These are phyloP conservation scores for Syngnathus floridae DNA, from an alignment of 2,113 vertebrate species.

Conservation along the genomic window DNA sequence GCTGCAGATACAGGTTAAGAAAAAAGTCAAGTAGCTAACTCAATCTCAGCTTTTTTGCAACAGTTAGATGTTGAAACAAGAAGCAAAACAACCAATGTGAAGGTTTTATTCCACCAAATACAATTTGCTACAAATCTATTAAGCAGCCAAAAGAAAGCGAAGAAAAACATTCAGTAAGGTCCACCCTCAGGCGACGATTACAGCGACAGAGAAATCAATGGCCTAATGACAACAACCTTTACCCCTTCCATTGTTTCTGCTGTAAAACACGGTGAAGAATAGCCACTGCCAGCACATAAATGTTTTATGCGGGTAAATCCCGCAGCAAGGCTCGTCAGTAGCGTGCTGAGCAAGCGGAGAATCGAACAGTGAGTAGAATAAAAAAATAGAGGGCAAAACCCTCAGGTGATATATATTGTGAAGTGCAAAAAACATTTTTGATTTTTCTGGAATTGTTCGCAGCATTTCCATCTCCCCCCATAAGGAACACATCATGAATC, in stretches of 20 bases:
- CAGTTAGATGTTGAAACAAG: constrained; percentile 14
- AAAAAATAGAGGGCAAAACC: neutral
- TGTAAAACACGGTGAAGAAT: constrained; percentile 26
- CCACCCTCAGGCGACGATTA: constrained; percentile 24
- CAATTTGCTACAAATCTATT: constrained; percentile 14
- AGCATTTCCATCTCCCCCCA: too few species aligned
- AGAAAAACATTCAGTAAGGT: constrained; percentile 23
- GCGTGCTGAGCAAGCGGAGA: neutral
- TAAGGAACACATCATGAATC: too few species aligned
- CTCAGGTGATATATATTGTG: neutral
- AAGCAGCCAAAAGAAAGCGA: neutral
- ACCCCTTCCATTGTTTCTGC: constrained; percentile 17
- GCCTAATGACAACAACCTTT: constrained; percentile 26
- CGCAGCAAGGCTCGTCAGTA: constrained; percentile 10
- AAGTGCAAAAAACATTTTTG: neutral
- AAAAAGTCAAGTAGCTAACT: constrained; percentile 9
- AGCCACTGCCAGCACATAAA: constrained; percentile 21
- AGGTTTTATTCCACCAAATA: constrained; percentile 1
- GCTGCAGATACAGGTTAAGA: constrained; percentile 16
- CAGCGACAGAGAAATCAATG: constrained; percentile 26
- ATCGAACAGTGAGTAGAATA: neutral
- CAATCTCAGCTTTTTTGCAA: neutral
- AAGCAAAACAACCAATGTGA: neutral
- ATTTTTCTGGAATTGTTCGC: too few species aligned
- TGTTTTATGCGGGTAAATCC: constrained; percentile 26